These are phyloP conservation scores for Tanytarsus gracilentus DNA, from an alignment of 2,888 invertebrate species.

Conservation along the genomic window DNA sequence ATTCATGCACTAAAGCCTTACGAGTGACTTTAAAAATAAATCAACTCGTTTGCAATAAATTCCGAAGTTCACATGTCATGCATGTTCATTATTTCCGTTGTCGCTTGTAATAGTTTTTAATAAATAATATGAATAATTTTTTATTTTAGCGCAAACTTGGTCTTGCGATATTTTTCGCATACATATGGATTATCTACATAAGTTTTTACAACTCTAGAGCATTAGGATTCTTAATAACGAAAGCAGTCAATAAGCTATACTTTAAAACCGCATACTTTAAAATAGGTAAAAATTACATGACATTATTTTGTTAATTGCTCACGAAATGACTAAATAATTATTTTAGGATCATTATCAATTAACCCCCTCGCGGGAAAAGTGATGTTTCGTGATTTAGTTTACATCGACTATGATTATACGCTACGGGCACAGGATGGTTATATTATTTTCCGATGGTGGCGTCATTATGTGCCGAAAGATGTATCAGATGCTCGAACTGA, in stretches of 20 bases:
- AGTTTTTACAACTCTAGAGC: constrained; percentile 91
- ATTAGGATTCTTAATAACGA: constrained; percentile 80
- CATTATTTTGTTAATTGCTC: constrained; percentile 7
- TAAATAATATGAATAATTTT: no score
- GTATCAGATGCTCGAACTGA: constrained; percentile 78
- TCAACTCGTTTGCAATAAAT: no score
- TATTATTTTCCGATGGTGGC: constrained; percentile 97
- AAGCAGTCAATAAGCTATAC: constrained; percentile 77
- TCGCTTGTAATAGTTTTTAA: no score
- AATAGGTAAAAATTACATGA: constrained; percentile 59
- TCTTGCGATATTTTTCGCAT: constrained; percentile 65
- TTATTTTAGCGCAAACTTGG: constrained; percentile 60
- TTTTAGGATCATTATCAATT: constrained; percentile 82
- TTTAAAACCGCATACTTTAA: constrained; percentile 79
- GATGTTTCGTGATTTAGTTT: constrained; percentile 94
- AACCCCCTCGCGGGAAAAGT: constrained; percentile 96
- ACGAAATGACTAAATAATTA: constrained; percentile 20
- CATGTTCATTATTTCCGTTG: no score
- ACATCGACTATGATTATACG: constrained; percentile 88
- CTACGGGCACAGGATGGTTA: constrained; percentile 92
- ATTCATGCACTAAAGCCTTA: no score
- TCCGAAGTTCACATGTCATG: no score
- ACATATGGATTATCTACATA: constrained; percentile 88
- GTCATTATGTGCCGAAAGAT: constrained; percentile 89
- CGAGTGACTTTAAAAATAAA: no score